phyloP scores from a whole-genome alignment of 2,888 invertebrate genomes.

The Nezara viridula region DNA sequence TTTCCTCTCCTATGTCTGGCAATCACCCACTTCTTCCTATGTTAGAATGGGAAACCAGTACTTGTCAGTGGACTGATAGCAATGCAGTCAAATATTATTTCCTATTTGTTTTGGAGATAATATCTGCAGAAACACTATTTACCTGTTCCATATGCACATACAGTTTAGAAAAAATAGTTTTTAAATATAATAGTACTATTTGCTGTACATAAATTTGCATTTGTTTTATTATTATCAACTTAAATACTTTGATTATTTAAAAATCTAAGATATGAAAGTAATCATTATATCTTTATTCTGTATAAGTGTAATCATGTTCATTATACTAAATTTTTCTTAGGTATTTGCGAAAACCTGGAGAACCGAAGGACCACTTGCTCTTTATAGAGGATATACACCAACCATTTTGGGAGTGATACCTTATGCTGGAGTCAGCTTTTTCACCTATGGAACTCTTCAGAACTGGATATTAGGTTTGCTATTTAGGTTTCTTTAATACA shows the following conservation, averaged over 20 bases:
- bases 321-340: conserved; percentile 66
- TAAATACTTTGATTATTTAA: not conserved
- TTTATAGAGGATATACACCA: conserved; percentile 90
- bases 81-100: not conserved
- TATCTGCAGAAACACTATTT: not conserved
- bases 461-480: conserved; percentile 78
- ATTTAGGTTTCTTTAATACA: not conserved
- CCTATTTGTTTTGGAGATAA: not conserved
- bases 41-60: too few species aligned
- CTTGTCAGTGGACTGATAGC: not conserved
- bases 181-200: not conserved
- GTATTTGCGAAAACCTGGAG: conserved; percentile 80
- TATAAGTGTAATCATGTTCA: not conserved
- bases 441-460: conserved; percentile 96
- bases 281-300: not conserved
- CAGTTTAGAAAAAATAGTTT: not conserved
- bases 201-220: not conserved
- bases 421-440: conserved; percentile 97
- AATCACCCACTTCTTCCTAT: too few species aligned
- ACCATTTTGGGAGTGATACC: conserved; percentile 95
- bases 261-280: too few species aligned
- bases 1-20: too few species aligned
- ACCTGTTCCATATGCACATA: not conserved
- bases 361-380: conserved; percentile 82
- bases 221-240: not conserved